Base-by-base conservation (phyloP, 1,140 invertebrate species). In the Bombus waltoni region DNA sequence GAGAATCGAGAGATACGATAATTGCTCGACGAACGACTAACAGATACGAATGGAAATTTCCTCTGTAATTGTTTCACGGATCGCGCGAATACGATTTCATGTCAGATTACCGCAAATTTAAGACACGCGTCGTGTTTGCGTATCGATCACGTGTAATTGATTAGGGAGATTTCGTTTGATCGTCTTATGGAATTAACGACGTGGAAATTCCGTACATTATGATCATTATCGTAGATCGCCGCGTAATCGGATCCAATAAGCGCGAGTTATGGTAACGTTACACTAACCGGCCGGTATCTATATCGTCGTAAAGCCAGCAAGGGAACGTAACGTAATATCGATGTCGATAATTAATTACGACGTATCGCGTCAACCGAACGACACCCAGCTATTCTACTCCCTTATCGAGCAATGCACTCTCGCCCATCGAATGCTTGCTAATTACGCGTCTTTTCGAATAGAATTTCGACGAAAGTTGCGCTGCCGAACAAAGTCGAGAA, bases 211-310 rank as follows among this genome's bases (percentile, higher is more conserved):
- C 28, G 2, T 68, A 47, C 8, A 28, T 79, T 28, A 15, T 13
- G 66, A 53, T 53, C 44, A 25, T 80, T 68, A 70, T n/a, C 6
- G 28, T 28, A 42, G 65, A 70, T 80, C n/a, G 62, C 0, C 25
- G 8, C 13, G 66, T 70, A 70, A 80, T 80, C 65, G 32, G 42
- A 44, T 9, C 15, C 78, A 70, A 38, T 80, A 80, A 53, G 78
- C 65, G 13, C 44, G 78, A 70, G 78, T 68, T 78, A 78, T 42
- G 75, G 28, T 40, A 66, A 78, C 57, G 38, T 59, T 76, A 59
- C 53, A 28, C 53, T n/a, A 59, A 40, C 74, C 53, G 18, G 18
- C 47, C 25, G 47, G 38, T 78, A 65, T 65, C 75, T 2, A 5
- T 65, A 42, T 65, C 28, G n/a, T 28, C 28, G 11, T 66, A 32